phyloP scores from a whole-genome alignment of 2,888 invertebrate species.

The Andrena chrysosceles region DNA sequence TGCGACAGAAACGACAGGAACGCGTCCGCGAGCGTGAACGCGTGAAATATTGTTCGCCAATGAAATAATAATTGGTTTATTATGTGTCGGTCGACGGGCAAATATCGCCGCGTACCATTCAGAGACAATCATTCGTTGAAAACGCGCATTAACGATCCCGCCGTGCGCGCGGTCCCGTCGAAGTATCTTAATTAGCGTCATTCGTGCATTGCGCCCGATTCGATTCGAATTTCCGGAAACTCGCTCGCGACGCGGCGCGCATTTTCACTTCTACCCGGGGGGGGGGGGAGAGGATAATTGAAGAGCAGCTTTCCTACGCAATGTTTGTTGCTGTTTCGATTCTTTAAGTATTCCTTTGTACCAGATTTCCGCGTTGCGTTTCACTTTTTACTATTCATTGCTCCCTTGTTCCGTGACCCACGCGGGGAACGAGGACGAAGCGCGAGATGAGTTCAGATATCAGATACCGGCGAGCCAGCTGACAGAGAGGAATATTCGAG shows the following conservation, averaged over 20 bases:
- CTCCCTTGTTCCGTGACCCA: not conserved
- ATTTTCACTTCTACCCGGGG: not conserved
- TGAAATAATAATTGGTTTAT: conserved; percentile 51
- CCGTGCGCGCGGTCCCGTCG: not conserved
- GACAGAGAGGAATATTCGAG: not conserved
- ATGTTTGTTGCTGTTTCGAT: not conserved
- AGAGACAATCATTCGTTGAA: conserved; percentile 30
- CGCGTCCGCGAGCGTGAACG: conserved; percentile 22
- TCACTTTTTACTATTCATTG: not conserved
- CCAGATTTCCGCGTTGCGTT: not conserved
- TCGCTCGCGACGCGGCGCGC: not conserved
- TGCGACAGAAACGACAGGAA: conserved; percentile 30
- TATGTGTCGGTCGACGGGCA: conserved; percentile 26
- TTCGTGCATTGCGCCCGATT: not conserved
- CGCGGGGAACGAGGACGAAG: not conserved
- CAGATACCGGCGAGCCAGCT: not conserved
- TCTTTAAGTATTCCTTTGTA: not conserved
- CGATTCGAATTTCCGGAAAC: not conserved
- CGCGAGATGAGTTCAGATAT: not conserved
- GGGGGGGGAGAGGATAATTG: not conserved
- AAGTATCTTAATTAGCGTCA: conserved; percentile 22
- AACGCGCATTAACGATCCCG: conserved; percentile 16
- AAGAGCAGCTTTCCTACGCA: not conserved
- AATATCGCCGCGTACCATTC: conserved; percentile 14
- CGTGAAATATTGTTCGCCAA: conserved; percentile 36